Evolutionary conservation across 1,140 invertebrate genomes (phyloP).

Genomic region (Diorhabda carinulata): DNA sequence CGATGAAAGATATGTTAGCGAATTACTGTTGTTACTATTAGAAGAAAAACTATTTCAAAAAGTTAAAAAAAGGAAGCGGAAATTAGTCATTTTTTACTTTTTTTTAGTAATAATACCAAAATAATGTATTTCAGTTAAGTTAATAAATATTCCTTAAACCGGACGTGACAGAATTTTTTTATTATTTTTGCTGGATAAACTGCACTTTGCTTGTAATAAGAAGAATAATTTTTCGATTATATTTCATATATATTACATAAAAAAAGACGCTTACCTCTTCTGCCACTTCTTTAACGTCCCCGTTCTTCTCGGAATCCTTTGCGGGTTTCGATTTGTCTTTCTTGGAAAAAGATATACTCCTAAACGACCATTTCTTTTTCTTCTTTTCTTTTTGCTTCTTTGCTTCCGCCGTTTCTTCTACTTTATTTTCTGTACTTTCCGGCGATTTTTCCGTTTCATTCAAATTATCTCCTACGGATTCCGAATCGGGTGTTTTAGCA

Average conservation of each 20-base stretch:
- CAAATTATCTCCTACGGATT: conserved; percentile 52
- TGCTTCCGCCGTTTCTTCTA: conserved; percentile 61
- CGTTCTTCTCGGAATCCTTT: conserved; percentile 55
- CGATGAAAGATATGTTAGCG: no score
- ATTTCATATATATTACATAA: no score
- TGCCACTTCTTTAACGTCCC: conserved; percentile 43
- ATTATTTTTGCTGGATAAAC: no score
- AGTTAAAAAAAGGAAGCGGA: no score
- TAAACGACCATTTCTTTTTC: conserved; percentile 84
- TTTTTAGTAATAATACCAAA: no score
- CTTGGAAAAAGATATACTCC: conserved; percentile 77
- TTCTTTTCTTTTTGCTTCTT: conserved; percentile 76
- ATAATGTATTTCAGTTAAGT: no score
- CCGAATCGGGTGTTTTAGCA: conserved; percentile 50
- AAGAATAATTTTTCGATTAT: neutral
- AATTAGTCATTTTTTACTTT: no score
- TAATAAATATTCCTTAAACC: no score
- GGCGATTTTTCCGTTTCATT: conserved; percentile 55
- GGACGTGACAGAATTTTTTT: no score
- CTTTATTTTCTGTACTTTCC: conserved; percentile 52
- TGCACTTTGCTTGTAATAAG: no score
- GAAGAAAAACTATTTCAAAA: no score
- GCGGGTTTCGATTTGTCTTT: conserved; percentile 79
- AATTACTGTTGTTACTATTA: no score
- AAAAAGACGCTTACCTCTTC: conserved; percentile 42